Base-by-base conservation (phyloP, 2,113 vertebrate genomes). In the Cynocephalus volans region DNA sequence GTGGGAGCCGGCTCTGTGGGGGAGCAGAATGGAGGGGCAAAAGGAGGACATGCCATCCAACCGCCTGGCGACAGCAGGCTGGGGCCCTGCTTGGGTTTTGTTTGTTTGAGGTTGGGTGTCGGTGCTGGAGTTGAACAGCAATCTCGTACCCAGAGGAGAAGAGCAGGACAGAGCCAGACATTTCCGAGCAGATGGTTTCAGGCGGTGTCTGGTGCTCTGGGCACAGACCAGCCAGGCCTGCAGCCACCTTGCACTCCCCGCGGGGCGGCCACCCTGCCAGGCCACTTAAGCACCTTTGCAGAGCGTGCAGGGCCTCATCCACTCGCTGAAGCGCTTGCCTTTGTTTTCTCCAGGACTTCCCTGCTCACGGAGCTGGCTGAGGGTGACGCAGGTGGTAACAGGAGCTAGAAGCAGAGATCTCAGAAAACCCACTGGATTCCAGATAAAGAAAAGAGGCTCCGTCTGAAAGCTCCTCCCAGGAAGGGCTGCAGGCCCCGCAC, bases 331-430 rank as follows among this genome's bases (percentile, higher is more conserved):
- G n/a, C 1, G 4, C 18, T 69, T 14, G 65, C 65, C 88, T 92
- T 76, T 56, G 48, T 92, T 81, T 72, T 88, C 76, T 95, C 76
- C 36, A 69, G 77, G 33, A 17, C 52, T 60, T 70, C 41, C 60
- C 26, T 54, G 48, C 69, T 41, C 33, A 23, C 62, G 69, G 12
- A 52, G 77, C 84, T 9, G 19, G 81, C n/a, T 14, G 15, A 9
- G 77, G 41, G 41, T 41, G 64, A 79, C 5, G 67, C 19, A 36
- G 26, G 56, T 76, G 84, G 84, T 64, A n/a, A 92, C 3, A 70
- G n/a, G 15, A 93, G 26, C 85, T 64, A 31, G 62, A 93, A 79
- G 64, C 8, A 70, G 70, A 93, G 60, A 69, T n/a, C 77, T 89
- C 79, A 10, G 70, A 62, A 70, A 67, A 60, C 26, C 45, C 0